Evolutionary conservation across 2,888 invertebrate species (phyloP).

Genomic region (Xylota sylvarum): DNA sequence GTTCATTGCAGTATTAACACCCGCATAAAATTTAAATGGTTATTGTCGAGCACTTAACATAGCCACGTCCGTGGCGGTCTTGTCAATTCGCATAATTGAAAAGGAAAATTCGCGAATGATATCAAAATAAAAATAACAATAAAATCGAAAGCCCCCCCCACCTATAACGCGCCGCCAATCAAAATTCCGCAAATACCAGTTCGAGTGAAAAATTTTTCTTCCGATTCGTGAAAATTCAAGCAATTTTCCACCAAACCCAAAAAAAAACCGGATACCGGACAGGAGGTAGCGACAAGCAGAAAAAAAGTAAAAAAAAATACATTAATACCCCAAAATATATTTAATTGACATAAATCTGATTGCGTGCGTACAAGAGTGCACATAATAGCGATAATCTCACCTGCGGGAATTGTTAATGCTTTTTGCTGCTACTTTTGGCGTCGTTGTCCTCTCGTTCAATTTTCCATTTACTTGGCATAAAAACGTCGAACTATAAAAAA

Average conservation of each 20-base stretch:
- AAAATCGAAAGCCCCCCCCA: slow-evolving; percentile 13
- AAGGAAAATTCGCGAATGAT: slow-evolving; percentile 15
- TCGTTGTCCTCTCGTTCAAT: slow-evolving; percentile 1
- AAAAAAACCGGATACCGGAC: not conserved
- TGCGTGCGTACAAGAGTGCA: slow-evolving; percentile 48
- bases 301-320: not conserved
- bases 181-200: not conserved
- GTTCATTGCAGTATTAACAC: slow-evolving; percentile 54
- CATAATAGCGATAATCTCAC: slow-evolving; percentile 52
- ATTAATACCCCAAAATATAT: slow-evolving; percentile 30
- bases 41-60: slow-evolving; percentile 13
- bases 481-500: slow-evolving; percentile 54
- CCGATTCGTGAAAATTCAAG: not conserved
- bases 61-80: not conserved
- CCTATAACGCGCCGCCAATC: slow-evolving; percentile 2
- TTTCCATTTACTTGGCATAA: slow-evolving; percentile 48
- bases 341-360: slow-evolving; percentile 72
- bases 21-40: slow-evolving; percentile 42
- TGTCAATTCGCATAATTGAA: slow-evolving; percentile 54
- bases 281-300: not conserved
- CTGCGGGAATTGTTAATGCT: slow-evolving; percentile 53
- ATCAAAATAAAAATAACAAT: slow-evolving; percentile 36
- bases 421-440: slow-evolving; percentile 6
- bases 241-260: slow-evolving; percentile 9
- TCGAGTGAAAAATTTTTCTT: not conserved